Conservation (phyloP, 2,888 invertebrate species). For the Eurois occulta region DNA sequence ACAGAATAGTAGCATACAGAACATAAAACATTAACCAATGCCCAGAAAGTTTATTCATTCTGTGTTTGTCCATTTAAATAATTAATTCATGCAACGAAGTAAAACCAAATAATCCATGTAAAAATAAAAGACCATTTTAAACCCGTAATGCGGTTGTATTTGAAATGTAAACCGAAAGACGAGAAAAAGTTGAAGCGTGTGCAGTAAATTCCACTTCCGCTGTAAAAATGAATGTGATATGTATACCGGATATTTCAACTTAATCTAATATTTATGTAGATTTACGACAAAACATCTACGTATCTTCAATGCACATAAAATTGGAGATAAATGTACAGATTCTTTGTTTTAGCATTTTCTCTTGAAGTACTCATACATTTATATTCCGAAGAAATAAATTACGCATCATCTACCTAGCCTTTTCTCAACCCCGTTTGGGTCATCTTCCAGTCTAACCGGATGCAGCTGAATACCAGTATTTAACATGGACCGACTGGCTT, state of each 20-base stretch:
- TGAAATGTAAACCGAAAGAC: conserved; percentile 19
- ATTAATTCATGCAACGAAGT: not conserved
- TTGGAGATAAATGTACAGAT: not conserved
- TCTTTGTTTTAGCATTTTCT: not conserved
- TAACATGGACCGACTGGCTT: not conserved
- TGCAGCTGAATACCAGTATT: not conserved
- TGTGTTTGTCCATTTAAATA: no score
- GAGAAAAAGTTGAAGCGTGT: not conserved
- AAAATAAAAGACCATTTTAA: conserved; percentile 5
- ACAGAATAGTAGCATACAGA: not conserved
- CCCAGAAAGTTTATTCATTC: not conserved
- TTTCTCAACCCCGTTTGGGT: not conserved
- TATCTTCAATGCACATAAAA: not conserved
- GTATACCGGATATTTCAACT: conserved; percentile 30
- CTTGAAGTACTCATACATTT: not conserved
- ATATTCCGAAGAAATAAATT: not conserved
- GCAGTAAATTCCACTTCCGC: conserved; percentile 10
- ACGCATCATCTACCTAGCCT: not conserved
- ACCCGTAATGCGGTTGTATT: conserved; percentile 8
- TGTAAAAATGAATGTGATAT: conserved; percentile 32
- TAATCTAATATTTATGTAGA: conserved; percentile 26
- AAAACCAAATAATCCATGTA: not conserved
- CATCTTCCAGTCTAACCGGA: not conserved
- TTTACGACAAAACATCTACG: not conserved
- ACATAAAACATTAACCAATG: not conserved